These are phyloP conservation scores for Elachura formosa DNA, from an alignment of 2,113 vertebrate species.

Conservation along the genomic window DNA sequence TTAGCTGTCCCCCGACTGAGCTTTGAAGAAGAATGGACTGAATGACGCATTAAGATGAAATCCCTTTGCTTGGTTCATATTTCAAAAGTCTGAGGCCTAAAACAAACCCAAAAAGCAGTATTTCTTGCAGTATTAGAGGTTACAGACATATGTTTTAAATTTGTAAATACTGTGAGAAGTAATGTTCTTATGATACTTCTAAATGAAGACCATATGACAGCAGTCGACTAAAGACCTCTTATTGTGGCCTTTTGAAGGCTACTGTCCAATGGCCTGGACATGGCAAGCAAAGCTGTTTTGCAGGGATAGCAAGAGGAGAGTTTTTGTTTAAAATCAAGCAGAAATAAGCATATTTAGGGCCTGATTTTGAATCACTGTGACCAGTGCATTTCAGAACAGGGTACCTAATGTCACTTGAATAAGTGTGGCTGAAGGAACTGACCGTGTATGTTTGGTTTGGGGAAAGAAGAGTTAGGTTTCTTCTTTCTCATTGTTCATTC, in stretches of 20 bases:
- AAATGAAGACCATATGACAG: conserved; percentile 72
- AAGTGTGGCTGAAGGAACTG: neutral
- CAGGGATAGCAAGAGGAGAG: neutral
- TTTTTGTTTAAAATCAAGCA: neutral
- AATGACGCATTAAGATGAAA: conserved; percentile 57
- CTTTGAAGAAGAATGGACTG: conserved; percentile 53
- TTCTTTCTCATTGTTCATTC: neutral
- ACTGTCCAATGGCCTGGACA: conserved; percentile 41
- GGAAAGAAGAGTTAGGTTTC: neutral
- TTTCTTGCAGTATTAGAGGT: conserved; percentile 68
- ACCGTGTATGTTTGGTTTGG: neutral
- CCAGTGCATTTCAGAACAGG: neutral
- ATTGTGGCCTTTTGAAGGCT: conserved; percentile 25
- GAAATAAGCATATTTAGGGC: neutral
- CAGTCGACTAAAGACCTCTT: conserved; percentile 39
- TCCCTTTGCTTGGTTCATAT: conserved; percentile 62
- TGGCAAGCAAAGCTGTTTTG: neutral
- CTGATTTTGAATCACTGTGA: neutral
- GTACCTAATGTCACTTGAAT: neutral
- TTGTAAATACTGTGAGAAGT: conserved; percentile 74
- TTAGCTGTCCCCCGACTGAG: neutral
- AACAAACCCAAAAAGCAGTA: conserved; percentile 54
- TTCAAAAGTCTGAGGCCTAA: conserved; percentile 65
- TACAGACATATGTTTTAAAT: conserved; percentile 68
- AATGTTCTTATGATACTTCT: conserved; percentile 69